Percentiles rank a stretch among this genome's conserved stretches.
These are phyloP conservation scores for Dipus sagitta DNA, from an alignment of 2,797 vertebrate genomes.

Conservation along the genomic window DNA sequence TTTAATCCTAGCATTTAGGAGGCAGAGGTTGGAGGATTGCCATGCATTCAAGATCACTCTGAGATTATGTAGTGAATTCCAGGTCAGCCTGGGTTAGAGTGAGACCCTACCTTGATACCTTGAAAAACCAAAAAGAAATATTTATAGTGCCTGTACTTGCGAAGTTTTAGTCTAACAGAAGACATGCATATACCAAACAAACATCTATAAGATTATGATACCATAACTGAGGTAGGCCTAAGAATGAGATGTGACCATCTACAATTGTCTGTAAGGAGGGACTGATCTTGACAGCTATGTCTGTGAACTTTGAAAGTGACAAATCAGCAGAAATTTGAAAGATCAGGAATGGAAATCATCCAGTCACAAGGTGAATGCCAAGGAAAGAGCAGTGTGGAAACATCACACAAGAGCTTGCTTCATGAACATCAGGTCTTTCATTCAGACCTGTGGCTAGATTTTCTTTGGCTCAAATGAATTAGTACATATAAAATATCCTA, in stretches of 20 bases:
- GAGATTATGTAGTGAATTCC: too few species aligned
- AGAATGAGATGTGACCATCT: background rate
- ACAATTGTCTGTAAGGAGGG: background rate
- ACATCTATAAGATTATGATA: background rate
- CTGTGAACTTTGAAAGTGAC: background rate
- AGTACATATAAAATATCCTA: conserved; percentile 1
- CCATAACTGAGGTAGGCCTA: background rate
- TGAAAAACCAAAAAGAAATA: too few species aligned
- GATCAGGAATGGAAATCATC: background rate
- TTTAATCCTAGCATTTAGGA: too few species aligned
- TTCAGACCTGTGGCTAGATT: background rate
- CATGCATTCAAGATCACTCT: too few species aligned
- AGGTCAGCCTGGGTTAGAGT: too few species aligned
- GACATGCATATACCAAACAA: background rate
- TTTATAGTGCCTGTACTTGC: background rate
- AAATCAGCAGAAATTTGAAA: background rate
- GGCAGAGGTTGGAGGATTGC: too few species aligned
- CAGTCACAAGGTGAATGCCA: background rate
- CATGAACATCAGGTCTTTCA: background rate
- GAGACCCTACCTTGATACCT: too few species aligned
- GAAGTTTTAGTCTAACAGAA: background rate
- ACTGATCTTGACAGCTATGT: background rate
- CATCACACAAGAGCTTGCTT: background rate
- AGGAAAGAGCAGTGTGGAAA: too few species aligned
- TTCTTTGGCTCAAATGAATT: conserved; percentile 33